phyloP scores from a whole-genome alignment of 2,797 vertebrate species.

The Halcyon badia region DNA sequence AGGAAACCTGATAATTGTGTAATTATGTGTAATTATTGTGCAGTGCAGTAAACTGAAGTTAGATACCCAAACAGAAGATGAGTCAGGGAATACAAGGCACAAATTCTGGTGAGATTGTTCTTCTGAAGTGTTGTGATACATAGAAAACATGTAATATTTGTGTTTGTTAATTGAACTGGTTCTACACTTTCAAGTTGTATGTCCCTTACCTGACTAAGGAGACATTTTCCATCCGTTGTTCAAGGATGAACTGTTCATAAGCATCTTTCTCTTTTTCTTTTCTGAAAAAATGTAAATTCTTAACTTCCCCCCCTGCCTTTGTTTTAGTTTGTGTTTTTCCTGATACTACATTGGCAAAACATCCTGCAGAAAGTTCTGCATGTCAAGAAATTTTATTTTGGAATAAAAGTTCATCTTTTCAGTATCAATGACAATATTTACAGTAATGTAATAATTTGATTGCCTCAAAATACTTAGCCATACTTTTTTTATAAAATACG shows the following conservation, averaged over 20 bases:
- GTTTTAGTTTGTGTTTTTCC: not conserved
- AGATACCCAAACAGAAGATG: not conserved
- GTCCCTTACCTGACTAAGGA: not conserved
- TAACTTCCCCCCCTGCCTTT: accelerated
- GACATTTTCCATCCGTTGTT: not conserved
- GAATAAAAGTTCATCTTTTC: not conserved
- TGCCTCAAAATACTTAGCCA: not conserved
- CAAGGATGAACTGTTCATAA: not conserved
- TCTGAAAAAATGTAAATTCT: not conserved
- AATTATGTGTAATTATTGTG: not conserved
- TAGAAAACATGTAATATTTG: not conserved
- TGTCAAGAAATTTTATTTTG: not conserved
- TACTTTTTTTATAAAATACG: not conserved
- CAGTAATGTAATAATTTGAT: not conserved
- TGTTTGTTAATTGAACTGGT: not conserved
- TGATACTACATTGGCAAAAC: not conserved
- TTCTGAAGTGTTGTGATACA: not conserved
- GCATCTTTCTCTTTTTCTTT: not conserved
- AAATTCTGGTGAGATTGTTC: not conserved
- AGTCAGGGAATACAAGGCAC: not conserved
- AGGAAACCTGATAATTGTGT: not conserved
- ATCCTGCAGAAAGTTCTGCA: not conserved
- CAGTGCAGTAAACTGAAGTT: not conserved
- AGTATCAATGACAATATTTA: not conserved
- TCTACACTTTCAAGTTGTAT: not conserved